A percentile compares a stretch with the other conserved stretches of the same genome.
These are phyloP conservation scores for Agriopis leucophaearia DNA, from an alignment of 2,888 invertebrate species.

Conservation along the genomic window DNA sequence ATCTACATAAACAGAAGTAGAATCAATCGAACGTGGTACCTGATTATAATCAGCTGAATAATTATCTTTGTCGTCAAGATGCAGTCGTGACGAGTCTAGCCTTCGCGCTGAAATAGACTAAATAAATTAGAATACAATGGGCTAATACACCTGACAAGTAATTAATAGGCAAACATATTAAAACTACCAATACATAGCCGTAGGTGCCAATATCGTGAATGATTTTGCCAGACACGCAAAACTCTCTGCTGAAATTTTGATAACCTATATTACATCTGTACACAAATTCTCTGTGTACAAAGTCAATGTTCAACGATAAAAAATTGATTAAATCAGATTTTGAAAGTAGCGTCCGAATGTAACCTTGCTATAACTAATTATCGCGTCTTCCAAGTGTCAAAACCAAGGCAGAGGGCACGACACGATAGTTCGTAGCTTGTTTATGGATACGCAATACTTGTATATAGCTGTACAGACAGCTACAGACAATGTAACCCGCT, in stretches of 20 bases:
- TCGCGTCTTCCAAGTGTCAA: constrained; percentile 36
- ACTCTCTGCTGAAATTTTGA: too few relatives aligned
- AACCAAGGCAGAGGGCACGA: constrained; percentile 30
- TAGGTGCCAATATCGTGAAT: constrained; percentile 39
- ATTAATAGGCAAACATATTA: constrained; percentile 71
- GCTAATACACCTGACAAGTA: constrained; percentile 70
- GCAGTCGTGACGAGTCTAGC: constrained; percentile 75
- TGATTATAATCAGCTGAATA: constrained; percentile 34
- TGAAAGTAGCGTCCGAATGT: constrained; percentile 39
- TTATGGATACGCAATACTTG: constrained; percentile 26
- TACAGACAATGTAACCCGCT: constrained; percentile 6
- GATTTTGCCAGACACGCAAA: not conserved
- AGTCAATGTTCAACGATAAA: constrained; percentile 34
- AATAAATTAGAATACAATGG: constrained; percentile 83
- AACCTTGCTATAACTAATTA: constrained; percentile 43
- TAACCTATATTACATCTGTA: too few relatives aligned
- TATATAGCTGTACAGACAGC: too few relatives aligned
- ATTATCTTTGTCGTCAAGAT: constrained; percentile 67
- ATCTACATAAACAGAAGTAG: constrained; percentile 30
- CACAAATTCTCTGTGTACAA: too few relatives aligned
- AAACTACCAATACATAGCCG: constrained; percentile 17
- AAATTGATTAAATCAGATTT: constrained; percentile 36
- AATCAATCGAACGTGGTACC: constrained; percentile 33
- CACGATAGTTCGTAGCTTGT: constrained; percentile 18
- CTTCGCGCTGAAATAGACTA: constrained; percentile 74